Evolutionary conservation across 2,113 vertebrate genomes (phyloP), one percentile per base, ranked within the genome.

Genomic region (Miniopterus natalensis): DNA sequence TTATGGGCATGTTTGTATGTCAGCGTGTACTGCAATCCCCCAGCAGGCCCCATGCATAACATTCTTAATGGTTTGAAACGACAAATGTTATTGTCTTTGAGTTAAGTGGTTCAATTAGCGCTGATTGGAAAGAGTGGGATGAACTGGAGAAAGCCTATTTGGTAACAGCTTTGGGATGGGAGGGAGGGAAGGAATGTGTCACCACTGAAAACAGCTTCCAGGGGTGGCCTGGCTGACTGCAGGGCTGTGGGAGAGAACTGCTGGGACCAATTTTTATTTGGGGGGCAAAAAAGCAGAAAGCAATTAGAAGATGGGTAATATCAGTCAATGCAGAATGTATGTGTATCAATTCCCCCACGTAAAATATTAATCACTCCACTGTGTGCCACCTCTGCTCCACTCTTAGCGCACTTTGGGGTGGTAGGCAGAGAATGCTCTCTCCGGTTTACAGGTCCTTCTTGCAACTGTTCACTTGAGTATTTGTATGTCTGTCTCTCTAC

Each of bases 71-170:
- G 57, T 88, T 96, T 94, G 65, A 92, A 93, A 91, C 12, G 1
- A 94, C 83, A 94, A 96, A 91, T 77, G 94, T 97, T 92, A 96
- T 51, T 95, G 88, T 97, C 96, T 97, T 95, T 96, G 83, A 95
- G 90, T 85, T 97, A 96, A 96, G 95, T 97, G 95, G 71, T 95
- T 95, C 96, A 96, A 49, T 96, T 96, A 96, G 84, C 78, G 29
- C 95, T 96, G 96, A 96, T 95, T 97, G 96, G 94, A 93, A 96
- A 92, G 87, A 95, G 93, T 90, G 66, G 95, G 91, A 93, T 93
- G 95, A 96, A 95, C 93, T 92, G 74, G 86, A 84, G 88, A 96
- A 96, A 91, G 1, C 55, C 63, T 96, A 74, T 95, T 95, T 94
- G 83, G 75, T 94, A 89, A 96, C 75, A 93, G 51, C 87, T 65